phyloP scores from a whole-genome alignment of 2,797 vertebrate species.

The Merluccius polli region DNA sequence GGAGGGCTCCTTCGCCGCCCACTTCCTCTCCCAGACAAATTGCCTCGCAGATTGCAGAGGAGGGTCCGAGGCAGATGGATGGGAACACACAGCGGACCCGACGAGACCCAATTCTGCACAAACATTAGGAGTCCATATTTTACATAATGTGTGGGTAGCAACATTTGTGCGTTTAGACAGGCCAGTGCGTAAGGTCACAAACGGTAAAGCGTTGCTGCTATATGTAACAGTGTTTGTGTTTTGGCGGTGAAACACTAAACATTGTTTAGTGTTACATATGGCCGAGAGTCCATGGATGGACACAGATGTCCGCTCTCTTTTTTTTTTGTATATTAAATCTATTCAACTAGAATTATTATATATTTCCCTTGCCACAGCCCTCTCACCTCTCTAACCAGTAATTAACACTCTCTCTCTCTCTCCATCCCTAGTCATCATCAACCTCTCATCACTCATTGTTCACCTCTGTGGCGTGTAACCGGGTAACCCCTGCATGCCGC shows the following conservation, averaged over 20 bases:
- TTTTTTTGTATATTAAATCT: background rate
- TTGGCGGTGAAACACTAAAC: background rate
- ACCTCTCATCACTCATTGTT: background rate
- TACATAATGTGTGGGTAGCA: constrained; percentile 51
- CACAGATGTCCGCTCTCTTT: background rate
- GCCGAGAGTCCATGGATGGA: background rate
- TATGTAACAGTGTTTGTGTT: background rate
- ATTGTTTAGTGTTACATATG: background rate
- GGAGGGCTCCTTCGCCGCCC: constrained; percentile 69
- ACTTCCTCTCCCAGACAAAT: constrained; percentile 73
- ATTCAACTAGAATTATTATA: background rate
- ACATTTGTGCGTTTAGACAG: background rate
- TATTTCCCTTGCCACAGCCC: background rate
- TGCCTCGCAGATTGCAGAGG: constrained; percentile 72
- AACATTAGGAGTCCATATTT: constrained; percentile 66
- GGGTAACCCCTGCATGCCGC: constrained; percentile 22
- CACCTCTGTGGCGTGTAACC: constrained; percentile 55
- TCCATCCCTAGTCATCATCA: constrained; percentile 13
- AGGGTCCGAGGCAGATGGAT: constrained; percentile 71
- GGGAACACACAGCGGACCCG: constrained; percentile 62
- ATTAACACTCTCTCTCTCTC: constrained; percentile 48
- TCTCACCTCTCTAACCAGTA: constrained; percentile 50
- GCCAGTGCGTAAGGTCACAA: background rate
- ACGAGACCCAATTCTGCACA: constrained; percentile 63
- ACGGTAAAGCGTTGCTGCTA: background rate